Evolutionary conservation across 2,113 vertebrate genomes (phyloP), one percentile per base, ranked within the genome.

Genomic region (Suricata suricatta): DNA sequence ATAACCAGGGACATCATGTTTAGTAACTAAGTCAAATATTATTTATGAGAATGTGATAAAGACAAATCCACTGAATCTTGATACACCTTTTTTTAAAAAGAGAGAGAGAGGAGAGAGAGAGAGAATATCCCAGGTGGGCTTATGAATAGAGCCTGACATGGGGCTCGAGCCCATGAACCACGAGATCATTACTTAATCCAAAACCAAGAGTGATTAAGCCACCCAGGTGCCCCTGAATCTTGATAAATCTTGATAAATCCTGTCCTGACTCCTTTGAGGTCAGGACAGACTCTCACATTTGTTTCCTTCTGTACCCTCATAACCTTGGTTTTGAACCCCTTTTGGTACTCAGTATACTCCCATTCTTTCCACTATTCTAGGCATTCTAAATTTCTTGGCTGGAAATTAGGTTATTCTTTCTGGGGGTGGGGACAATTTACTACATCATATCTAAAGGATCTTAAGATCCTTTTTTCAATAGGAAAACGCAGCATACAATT

Each of bases 361-460:
- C 44, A 80, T 27, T 79, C 68, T 74, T 87, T 71, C 38, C 41
- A 83, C 19, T 44, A 88, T 85, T 88, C 71, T 2, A 95, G n/a
- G n/a, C n/a, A 95, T 33, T 97, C 35, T 90, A 95, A 93, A 64
- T 90, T 93, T 79, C 31, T 60, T 54, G 14, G 72, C 5, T 64
- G 29, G 31, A 96, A 88, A 89, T 71, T 52, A 84, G 44, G 27
- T 72, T 95, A 63, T 66, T 88, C 38, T 88, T 93, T 96, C 74
- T 79, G 23, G 63, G 57, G 54, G 25, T 80, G 35, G 76, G 21
- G 97, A 57, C 17, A 96, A 76, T 16, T 91, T 27, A 96, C 4
- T 87, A 79, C 1, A 63, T n/a, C 19, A 66, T 76, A 12, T 80
- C 82, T 35, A 72, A 96, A 96, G 71, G 8, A 60, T 60, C 57